Conservation (phyloP, 2,888 invertebrate genomes). For the Agonopterix arenella region DNA sequence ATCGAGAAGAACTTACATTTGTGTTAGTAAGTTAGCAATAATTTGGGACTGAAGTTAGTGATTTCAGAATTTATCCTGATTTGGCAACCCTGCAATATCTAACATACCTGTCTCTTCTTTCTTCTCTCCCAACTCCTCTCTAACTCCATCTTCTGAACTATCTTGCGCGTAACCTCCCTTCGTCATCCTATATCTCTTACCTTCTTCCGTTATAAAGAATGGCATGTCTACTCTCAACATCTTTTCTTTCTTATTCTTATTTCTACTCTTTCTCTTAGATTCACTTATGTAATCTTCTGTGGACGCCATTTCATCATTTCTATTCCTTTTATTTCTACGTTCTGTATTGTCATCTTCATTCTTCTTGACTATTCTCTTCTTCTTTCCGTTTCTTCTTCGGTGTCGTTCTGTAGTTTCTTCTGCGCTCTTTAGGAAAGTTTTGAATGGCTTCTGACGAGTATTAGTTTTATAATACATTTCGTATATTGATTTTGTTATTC, state of each 20-base stretch:
- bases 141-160: conserved; percentile 1
- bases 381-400: conserved; percentile 7
- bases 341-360: conserved; percentile 15
- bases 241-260: conserved; percentile 11
- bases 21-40: no score
- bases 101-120: conserved; percentile 9
- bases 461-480: conserved; percentile 59
- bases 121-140: neutral
- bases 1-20: no score
- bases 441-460: conserved; percentile 12
- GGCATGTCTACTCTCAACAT: conserved; percentile 16
- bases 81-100: no score
- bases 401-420: neutral
- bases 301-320: conserved; percentile 1
- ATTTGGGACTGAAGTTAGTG: neutral
- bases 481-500: conserved; percentile 58
- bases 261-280: conserved; percentile 9
- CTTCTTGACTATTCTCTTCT: conserved; percentile 13
- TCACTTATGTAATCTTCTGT: conserved; percentile 7
- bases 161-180: neutral
- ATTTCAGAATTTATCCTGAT: no score
- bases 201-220: conserved; percentile 18
- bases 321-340: neutral
- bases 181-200: conserved; percentile 6
- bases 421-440: conserved; percentile 9